Evolutionary conservation across 2,888 invertebrate genomes (phyloP).

Genomic region (Gasteruption jaculator): DNA sequence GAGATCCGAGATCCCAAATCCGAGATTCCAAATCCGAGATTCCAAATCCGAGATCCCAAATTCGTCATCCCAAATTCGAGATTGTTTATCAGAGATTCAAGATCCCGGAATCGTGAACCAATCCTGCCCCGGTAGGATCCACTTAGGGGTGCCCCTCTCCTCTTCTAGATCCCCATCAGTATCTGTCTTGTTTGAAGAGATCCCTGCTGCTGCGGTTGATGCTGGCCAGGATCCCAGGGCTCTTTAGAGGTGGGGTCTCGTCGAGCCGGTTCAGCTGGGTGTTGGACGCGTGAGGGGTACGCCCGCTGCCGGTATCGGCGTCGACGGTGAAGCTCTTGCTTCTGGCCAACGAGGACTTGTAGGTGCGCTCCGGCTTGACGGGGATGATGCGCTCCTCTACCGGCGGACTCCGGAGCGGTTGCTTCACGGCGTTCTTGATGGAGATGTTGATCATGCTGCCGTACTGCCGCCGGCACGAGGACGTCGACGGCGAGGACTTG

Average conservation of each 20-base stretch:
- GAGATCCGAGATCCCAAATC: too few species aligned
- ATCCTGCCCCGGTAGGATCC: too few species aligned
- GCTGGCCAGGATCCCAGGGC: conserved; percentile 81
- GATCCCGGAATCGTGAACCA: too few species aligned
- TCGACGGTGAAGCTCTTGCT: conserved; percentile 86
- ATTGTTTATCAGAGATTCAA: too few species aligned
- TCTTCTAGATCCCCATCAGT: too few species aligned
- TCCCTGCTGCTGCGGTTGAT: conserved; percentile 81
- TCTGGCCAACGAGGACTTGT: conserved; percentile 68
- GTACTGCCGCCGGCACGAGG: conserved; percentile 29
- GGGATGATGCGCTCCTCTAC: conserved; percentile 38
- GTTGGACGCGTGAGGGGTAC: conserved; percentile 69
- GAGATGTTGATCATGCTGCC: conserved; percentile 61
- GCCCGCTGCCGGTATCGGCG: conserved; percentile 47
- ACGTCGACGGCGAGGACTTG: neutral
- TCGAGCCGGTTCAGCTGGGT: conserved; percentile 70
- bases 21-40: too few species aligned
- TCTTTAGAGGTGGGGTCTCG: conserved; percentile 71
- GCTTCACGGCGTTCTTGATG: conserved; percentile 54
- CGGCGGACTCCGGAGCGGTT: conserved; percentile 28
- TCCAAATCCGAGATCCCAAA: too few species aligned
- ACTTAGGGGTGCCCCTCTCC: too few species aligned
- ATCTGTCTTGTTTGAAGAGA: conserved; percentile 59
- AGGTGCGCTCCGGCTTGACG: conserved; percentile 70
- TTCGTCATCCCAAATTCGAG: too few species aligned